These are phyloP conservation scores for Ophraella communa DNA, from an alignment of 2,888 invertebrate genomes.

Conservation along the genomic window DNA sequence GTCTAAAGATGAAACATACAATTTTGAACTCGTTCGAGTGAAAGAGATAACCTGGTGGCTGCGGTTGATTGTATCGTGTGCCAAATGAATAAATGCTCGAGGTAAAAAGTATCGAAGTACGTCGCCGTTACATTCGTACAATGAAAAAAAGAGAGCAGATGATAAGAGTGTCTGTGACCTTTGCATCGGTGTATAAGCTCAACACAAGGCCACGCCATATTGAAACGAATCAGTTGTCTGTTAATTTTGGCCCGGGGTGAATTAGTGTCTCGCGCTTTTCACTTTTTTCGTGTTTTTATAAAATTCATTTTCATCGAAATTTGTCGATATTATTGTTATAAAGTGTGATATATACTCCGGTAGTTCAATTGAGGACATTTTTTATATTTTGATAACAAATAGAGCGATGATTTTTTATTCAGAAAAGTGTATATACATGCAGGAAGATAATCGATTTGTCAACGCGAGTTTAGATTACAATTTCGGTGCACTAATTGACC, in stretches of 20 bases:
- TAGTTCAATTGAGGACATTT: constrained; percentile 9
- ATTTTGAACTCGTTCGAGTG: constrained; percentile 40
- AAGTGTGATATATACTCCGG: not conserved
- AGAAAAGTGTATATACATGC: constrained; percentile 48
- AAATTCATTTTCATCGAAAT: constrained; percentile 25
- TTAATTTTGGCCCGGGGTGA: constrained; percentile 64
- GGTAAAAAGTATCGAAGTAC: constrained; percentile 36
- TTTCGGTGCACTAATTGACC: constrained; percentile 64
- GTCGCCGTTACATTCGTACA: constrained; percentile 26
- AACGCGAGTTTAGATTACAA: constrained; percentile 63
- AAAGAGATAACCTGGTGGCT: constrained; percentile 36
- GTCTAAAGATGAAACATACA: constrained; percentile 35
- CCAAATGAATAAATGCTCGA: constrained; percentile 50
- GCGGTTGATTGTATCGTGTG: constrained; percentile 43
- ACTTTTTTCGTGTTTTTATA: constrained; percentile 50
- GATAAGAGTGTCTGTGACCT: constrained; percentile 35
- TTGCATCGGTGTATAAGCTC: constrained; percentile 37
- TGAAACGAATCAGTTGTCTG: constrained; percentile 66
- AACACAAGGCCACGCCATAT: constrained; percentile 66
- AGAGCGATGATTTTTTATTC: constrained; percentile 37
- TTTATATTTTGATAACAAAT: constrained; percentile 16
- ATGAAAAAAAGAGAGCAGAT: constrained; percentile 29
- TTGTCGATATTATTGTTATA: not conserved
- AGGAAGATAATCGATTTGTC: constrained; percentile 65
- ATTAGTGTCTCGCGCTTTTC: constrained; percentile 50